Conservation (phyloP, 1,140 invertebrate species). For the Drosophila varians region DNA sequence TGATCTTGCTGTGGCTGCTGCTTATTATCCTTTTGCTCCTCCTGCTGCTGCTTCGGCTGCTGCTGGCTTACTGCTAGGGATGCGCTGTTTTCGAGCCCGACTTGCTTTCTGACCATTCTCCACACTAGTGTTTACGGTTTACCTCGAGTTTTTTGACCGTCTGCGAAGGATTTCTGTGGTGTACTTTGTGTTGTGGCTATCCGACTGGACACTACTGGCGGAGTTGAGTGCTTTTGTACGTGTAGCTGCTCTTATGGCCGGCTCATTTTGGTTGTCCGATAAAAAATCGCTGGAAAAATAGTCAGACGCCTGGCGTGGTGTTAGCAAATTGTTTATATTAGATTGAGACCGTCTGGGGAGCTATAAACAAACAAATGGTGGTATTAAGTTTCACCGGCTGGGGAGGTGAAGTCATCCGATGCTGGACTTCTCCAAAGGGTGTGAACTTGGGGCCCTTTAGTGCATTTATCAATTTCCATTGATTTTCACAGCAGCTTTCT, state of each 20-base stretch:
- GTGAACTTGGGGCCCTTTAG: conserved; percentile 1
- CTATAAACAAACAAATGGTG: conserved; percentile 15
- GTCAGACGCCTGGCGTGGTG: conserved; percentile 9
- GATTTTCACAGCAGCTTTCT: conserved; percentile 34
- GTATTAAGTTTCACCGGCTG: conserved; percentile 14
- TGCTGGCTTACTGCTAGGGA: conserved; percentile 75
- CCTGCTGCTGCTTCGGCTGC: conserved; percentile 33
- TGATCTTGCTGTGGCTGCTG: conserved; percentile 23
- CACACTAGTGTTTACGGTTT: conserved; percentile 60
- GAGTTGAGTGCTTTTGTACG: not conserved
- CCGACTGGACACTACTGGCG: not conserved
- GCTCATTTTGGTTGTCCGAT: conserved; percentile 26
- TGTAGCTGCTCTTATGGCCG: conserved; percentile 34
- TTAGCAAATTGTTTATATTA: conserved; percentile 22
- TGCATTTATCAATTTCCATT: conserved; percentile 24
- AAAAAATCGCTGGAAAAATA: conserved; percentile 10
- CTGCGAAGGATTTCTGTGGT: conserved; percentile 17
- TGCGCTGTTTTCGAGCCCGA: conserved; percentile 65
- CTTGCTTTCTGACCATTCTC: conserved; percentile 80
- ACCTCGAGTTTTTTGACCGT: conserved; percentile 45
- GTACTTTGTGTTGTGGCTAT: not conserved
- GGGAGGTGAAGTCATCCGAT: conserved; percentile 26
- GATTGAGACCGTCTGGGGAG: conserved; percentile 14
- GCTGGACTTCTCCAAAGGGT: conserved; percentile 4
- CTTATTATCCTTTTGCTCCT: conserved; percentile 33